A percentile compares a stretch with the other conserved stretches of the same genome.
Evolutionary conservation across 2,888 invertebrate genomes (phyloP).

Genomic region (Ophioninae sp.): DNA sequence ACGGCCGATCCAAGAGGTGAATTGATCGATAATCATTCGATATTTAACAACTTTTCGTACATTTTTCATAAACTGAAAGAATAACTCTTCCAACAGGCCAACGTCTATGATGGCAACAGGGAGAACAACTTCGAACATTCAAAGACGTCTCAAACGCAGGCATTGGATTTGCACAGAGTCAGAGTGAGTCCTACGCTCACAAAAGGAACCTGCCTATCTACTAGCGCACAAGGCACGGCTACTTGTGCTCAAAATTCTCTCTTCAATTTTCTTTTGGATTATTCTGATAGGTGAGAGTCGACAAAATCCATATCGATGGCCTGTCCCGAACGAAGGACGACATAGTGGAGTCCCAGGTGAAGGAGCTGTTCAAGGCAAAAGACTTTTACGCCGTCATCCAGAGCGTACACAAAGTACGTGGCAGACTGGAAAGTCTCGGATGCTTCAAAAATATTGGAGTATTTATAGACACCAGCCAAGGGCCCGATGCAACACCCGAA

Average conservation of each 20-base stretch:
- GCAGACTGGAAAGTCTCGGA: conserved; percentile 90
- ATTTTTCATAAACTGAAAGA: background rate
- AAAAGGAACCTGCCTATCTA: background rate
- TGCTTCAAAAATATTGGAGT: conserved; percentile 94
- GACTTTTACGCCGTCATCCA: conserved; percentile 93
- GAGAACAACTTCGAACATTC: conserved; percentile 50
- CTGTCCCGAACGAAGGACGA: conserved; percentile 94
- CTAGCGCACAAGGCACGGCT: background rate
- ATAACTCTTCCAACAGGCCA: background rate
- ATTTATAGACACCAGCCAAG: conserved; percentile 93
- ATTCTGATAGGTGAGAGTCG: conserved; percentile 88
- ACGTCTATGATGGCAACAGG: conserved; percentile 11
- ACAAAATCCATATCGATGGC: conserved; percentile 93
- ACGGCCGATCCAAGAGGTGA: conserved; percentile 58
- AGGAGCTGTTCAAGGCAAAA: conserved; percentile 90
- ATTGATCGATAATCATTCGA: background rate
- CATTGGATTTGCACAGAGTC: conserved; percentile 69
- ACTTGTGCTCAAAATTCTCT: background rate
- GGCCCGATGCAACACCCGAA: conserved; percentile 88
- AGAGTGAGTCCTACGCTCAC: conserved; percentile 64
- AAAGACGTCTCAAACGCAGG: conserved; percentile 50
- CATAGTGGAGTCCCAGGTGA: conserved; percentile 89
- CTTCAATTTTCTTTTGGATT: background rate
- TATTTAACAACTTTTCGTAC: background rate
- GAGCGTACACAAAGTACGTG: conserved; percentile 86